Evolutionary conservation across 2,888 invertebrate species (phyloP).

Genomic region (Pristionchus exspectatus): DNA sequence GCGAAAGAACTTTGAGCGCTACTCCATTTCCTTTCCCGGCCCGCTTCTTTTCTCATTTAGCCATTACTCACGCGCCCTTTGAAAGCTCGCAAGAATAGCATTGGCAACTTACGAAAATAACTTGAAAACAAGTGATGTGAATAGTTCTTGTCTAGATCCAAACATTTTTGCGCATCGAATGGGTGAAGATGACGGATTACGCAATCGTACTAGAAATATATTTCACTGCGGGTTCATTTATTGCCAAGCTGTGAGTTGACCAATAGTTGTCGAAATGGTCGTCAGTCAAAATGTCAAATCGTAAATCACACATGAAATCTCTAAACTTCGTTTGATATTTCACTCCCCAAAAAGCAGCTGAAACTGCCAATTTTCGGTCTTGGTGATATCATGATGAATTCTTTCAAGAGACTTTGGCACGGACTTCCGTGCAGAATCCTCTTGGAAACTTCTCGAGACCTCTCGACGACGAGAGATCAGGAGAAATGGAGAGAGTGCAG

Average conservation of each 20-base stretch:
- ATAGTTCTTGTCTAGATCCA: not conserved
- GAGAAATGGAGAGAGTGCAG: not conserved
- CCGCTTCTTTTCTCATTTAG: conserved; percentile 21
- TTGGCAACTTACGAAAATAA: not conserved
- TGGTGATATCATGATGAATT: not conserved
- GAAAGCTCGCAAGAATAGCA: not conserved
- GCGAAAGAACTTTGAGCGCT: not conserved
- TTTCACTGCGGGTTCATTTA: no score
- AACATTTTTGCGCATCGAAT: no score
- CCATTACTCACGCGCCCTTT: not conserved
- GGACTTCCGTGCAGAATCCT: not conserved
- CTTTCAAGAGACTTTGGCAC: not conserved
- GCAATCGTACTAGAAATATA: no score
- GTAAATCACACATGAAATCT: not conserved
- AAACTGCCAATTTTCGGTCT: not conserved
- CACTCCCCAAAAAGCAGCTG: not conserved
- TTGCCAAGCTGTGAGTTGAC: no score
- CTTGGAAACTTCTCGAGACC: not conserved
- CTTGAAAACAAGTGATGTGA: not conserved
- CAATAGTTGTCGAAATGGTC: no score
- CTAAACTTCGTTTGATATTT: not conserved
- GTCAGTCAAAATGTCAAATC: no score
- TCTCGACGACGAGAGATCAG: not conserved
- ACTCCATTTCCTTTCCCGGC: not conserved
- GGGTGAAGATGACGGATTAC: no score